Evolutionary conservation across 2,888 invertebrate genomes (phyloP), one percentile per base, ranked within the genome.

Genomic region (Heteropelma amictum): DNA sequence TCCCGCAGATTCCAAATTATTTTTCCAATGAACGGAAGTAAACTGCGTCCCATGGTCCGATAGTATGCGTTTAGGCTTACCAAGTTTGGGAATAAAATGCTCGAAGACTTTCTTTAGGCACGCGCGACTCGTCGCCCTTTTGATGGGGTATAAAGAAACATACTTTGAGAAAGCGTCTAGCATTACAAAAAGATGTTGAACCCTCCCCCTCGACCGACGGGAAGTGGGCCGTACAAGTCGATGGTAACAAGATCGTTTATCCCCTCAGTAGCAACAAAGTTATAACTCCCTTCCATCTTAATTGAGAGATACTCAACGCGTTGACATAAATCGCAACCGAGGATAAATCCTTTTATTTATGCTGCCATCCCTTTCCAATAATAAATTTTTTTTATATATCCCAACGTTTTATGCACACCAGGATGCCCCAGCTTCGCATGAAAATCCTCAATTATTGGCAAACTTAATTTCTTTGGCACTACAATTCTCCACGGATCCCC

Each of bases 141-240:
- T 76, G 7, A 77, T 56, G 0, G 77, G 70, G 28, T 67, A 77
- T 1, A 77, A 26, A 3, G 7, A 65, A 1, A 76, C 72, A 7
- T 42, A 56, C 35, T 77, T 77, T 0, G 72, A 53, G 14, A 76
- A 77, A 0, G 56, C 35, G n/a, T 77, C 70, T 1, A 78, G 12
- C n/a, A 74, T 47, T 0, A 73, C 72, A 12, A 73, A 72, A n/a
- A 79, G 72, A 45, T 76, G 79, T 17, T 75, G 70, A 1, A 64
- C 58, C 5, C n/a, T n/a, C 75, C 70, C 2, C 76, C 74, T 23
- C 26, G 42, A 0, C 61, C 60, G 0, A 5, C 35, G 1, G 73
- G 77, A 0, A 77, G 21, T 8, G 79, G 77, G 0, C 72, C 79
- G 68, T 77, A 79, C 42, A 64, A 79, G 70, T 79, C 77, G 0